Evolutionary conservation across 2,797 vertebrate genomes (phyloP).

Genomic region (Enteromius thamalakanensis): DNA sequence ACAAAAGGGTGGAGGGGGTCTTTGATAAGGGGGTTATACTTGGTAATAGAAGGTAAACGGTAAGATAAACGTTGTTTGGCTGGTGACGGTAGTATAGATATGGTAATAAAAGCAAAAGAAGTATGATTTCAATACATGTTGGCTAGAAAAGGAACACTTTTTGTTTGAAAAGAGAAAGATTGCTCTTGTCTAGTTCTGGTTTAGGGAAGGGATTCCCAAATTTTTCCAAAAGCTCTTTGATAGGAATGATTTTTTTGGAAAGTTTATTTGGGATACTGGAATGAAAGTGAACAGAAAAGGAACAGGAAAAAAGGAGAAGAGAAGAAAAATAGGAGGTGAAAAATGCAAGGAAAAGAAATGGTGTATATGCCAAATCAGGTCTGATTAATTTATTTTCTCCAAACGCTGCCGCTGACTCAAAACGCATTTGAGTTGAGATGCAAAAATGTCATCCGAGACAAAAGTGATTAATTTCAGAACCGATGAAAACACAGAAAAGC

Average conservation of each 20-base stretch:
- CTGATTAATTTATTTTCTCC: constrained; percentile 73
- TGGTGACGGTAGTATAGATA: constrained; percentile 73
- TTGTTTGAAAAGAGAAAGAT: neutral
- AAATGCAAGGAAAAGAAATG: constrained; percentile 13
- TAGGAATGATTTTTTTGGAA: constrained; percentile 69
- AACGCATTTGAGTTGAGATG: constrained; percentile 68
- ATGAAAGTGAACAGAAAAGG: constrained; percentile 61
- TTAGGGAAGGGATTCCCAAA: constrained; percentile 38
- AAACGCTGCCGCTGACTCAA: constrained; percentile 69
- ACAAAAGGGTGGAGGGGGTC: constrained; percentile 49
- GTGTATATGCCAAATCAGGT: constrained; percentile 64
- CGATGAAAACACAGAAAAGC: constrained; percentile 73
- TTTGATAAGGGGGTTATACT: constrained; percentile 37
- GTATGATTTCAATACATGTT: constrained; percentile 53
- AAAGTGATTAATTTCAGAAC: constrained; percentile 80
- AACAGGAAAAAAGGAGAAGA: neutral
- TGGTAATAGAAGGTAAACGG: constrained; percentile 31
- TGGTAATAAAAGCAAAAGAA: constrained; percentile 68
- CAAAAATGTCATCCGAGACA: constrained; percentile 71
- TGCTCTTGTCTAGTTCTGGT: constrained; percentile 58
- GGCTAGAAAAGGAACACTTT: neutral
- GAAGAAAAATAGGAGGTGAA: constrained; percentile 53
- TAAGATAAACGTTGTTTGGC: constrained; percentile 56
- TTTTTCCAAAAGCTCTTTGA: constrained; percentile 63
- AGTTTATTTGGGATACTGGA: constrained; percentile 76